Base-by-base conservation (phyloP, 2,888 invertebrate species). In the Cosmia trapezina region DNA sequence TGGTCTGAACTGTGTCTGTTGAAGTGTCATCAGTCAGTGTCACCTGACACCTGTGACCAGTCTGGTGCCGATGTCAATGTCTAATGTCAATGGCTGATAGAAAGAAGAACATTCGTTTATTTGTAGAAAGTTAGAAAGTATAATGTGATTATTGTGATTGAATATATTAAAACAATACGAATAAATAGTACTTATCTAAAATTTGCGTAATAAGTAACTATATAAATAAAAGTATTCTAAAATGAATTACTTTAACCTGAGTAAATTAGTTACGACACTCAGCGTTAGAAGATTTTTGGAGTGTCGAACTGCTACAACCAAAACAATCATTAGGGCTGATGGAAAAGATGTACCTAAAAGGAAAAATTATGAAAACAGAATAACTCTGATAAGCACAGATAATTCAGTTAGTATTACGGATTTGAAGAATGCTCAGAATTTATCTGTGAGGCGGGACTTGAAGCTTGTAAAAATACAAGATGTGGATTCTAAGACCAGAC, bases 401-500 rank as follows among this genome's bases (percentile, higher is more conserved):
- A 94, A 97, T 85, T 92, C 96, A 47, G 91, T 97, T 33, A 96
- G 94, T 77, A 95, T 98, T 5, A 96, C 97, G 1, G 97, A 97
- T 43, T 81, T 98, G 43, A 97, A 97, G 80, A 97, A 97, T 85
- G 98, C 98, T 0, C 96, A 97, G 84, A 98, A 96, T 89, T 87
- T 98, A 75, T 97, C 98, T 0, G 95, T 96, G 73, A 96, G 97
- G 56, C 95, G 98, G 82, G 97, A 97, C 66, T 93, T 98, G 78
- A 97, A 97, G 89, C 93, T 98, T 73, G 96, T 98, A 0, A 97
- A 97, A 94, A 92, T 98, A 43, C 91, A 97, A 78, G 97, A 98
- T 91, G 91, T 96, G 7, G 97, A 98, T 91, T 93, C 96, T 0
- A 98, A 98, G 93, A 97, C 97, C 0, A 96, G 97, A 49, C 95